Percentiles rank a stretch among this genome's conserved stretches.
These are phyloP conservation scores for Taxidea taxus DNA, from an alignment of 2,113 vertebrate genomes.

Conservation along the genomic window DNA sequence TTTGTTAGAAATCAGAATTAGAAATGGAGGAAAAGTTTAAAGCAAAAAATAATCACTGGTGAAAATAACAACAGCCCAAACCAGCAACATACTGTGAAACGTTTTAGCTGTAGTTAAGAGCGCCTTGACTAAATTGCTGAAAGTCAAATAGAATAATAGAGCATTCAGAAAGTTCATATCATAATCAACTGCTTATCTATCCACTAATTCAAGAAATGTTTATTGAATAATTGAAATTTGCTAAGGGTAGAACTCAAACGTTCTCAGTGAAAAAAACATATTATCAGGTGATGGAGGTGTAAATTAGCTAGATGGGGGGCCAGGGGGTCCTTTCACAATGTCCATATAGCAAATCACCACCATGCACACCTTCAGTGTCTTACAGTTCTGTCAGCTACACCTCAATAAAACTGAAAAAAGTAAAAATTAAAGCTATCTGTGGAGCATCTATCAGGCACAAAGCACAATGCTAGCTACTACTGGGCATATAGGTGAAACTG, in stretches of 20 bases:
- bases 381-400: neutral
- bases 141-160: neutral
- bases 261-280: neutral
- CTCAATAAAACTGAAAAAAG: neutral
- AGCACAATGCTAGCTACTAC: neutral
- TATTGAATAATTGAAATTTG: neutral
- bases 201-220: neutral
- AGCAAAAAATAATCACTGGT: neutral
- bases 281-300: neutral
- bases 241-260: neutral
- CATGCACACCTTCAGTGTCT: neutral
- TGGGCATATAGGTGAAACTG: neutral
- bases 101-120: neutral
- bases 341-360: neutral
- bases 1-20: constrained; percentile 10
- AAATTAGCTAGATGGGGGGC: neutral
- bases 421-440: neutral
- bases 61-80: neutral
- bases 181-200: neutral
- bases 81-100: neutral
- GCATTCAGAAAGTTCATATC: neutral
- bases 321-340: neutral
- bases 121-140: neutral
- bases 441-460: neutral
- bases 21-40: neutral